phyloP scores from a whole-genome alignment of 2,888 invertebrate species.

The Dicranocentrus wangi region DNA sequence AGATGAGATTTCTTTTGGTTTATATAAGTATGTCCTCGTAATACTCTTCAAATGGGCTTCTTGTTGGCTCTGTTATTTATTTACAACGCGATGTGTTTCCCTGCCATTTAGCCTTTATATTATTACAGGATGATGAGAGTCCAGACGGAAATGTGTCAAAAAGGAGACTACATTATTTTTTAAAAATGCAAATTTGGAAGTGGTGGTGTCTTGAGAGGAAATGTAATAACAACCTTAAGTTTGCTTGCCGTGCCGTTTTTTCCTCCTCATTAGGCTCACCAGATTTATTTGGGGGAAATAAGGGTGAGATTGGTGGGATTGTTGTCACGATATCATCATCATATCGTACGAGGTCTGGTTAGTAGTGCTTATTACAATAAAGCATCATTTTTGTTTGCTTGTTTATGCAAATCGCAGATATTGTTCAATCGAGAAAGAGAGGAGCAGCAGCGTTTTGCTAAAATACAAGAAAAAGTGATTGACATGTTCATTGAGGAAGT shows the following conservation, averaged over 20 bases:
- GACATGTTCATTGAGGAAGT: too few species aligned
- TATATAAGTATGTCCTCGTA: background rate
- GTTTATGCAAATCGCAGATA: background rate
- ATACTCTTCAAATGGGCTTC: background rate
- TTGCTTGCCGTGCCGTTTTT: too few species aligned
- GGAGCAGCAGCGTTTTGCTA: background rate
- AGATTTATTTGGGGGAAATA: background rate
- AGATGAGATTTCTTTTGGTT: background rate
- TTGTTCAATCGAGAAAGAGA: background rate
- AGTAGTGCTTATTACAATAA: background rate
- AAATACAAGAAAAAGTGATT: background rate
- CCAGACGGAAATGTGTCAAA: too few species aligned
- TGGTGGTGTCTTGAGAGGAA: too few species aligned
- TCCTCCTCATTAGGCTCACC: background rate
- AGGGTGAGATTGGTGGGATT: background rate
- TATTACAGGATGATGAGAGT: too few species aligned
- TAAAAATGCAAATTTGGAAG: too few species aligned
- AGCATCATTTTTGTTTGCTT: background rate
- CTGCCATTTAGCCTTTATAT: too few species aligned
- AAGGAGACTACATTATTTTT: too few species aligned
- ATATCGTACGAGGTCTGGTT: background rate
- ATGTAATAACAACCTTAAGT: too few species aligned
- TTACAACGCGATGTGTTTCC: too few species aligned
- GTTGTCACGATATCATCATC: background rate
- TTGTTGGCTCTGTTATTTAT: background rate